These are phyloP conservation scores for Netelia melanura DNA, from an alignment of 2,888 invertebrate species.

Conservation along the genomic window DNA sequence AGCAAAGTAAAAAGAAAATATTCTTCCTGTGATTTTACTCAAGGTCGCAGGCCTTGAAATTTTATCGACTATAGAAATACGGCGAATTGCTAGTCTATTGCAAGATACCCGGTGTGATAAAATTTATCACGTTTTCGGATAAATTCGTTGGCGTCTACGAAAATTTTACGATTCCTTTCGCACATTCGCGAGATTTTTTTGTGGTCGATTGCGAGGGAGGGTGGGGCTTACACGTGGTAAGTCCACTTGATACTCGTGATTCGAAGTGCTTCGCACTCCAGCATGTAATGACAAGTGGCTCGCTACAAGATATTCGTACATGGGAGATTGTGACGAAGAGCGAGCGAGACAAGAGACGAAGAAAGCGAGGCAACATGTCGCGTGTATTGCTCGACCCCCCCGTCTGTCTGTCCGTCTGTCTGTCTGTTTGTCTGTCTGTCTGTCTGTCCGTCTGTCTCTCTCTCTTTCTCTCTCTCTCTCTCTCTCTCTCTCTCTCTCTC, in stretches of 20 bases:
- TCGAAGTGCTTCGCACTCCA: slow-evolving; percentile 47
- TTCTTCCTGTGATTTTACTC: too few species aligned
- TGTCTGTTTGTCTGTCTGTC: too few species aligned
- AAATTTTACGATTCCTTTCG: too few species aligned
- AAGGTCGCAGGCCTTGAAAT: too few species aligned
- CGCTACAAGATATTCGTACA: slow-evolving; percentile 17
- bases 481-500: slow-evolving; percentile 26
- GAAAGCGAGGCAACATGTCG: slow-evolving; percentile 38
- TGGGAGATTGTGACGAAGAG: slow-evolving; percentile 25
- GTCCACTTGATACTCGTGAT: slow-evolving; percentile 45
- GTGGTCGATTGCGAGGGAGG: too few species aligned
- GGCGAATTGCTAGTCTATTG: too few species aligned
- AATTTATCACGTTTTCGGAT: too few species aligned
- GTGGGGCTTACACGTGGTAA: slow-evolving; percentile 8
- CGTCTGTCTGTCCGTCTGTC: neutral
- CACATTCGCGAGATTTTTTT: too few species aligned
- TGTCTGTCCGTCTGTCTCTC: slow-evolving; percentile 4
- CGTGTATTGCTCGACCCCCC: slow-evolving; percentile 29
- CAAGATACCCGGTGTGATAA: too few species aligned
- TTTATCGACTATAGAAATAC: too few species aligned
- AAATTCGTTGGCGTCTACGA: too few species aligned
- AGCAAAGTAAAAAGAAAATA: neutral
- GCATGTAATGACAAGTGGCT: slow-evolving; percentile 50
- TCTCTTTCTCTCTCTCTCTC: slow-evolving; percentile 29
- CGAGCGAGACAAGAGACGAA: slow-evolving; percentile 48